Evolutionary conservation across 2,797 vertebrate genomes (phyloP).

Genomic region (Artibeus jamaicensis): DNA sequence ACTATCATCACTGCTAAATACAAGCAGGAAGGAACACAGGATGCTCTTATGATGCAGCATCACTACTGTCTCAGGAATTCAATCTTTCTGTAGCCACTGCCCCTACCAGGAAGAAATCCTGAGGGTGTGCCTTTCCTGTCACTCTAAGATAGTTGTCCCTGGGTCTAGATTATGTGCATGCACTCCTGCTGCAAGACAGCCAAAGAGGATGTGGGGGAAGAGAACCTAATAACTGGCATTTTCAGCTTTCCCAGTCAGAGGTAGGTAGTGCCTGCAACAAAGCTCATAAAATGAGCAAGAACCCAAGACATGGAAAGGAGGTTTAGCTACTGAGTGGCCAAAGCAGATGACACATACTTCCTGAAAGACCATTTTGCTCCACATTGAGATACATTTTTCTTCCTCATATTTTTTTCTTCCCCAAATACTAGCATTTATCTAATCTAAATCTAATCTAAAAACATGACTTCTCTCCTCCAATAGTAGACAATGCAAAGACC

Average conservation of each 20-base stretch:
- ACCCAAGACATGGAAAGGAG: neutral
- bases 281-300: neutral
- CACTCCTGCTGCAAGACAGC: neutral
- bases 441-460: slow-evolving; percentile 6
- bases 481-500: neutral
- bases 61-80: neutral
- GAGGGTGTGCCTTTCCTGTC: neutral
- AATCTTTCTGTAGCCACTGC: neutral
- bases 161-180: neutral
- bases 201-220: neutral
- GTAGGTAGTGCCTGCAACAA: neutral
- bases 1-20: neutral
- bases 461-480: neutral
- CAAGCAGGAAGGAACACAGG: neutral
- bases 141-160: neutral
- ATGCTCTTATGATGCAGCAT: neutral
- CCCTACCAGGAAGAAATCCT: neutral
- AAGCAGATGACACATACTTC: neutral
- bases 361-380: neutral
- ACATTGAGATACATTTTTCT: neutral
- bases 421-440: neutral
- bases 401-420: neutral
- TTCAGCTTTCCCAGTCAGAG: neutral
- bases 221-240: neutral
- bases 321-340: neutral